These are phyloP conservation scores for Crocodylus rhombifer DNA, from an alignment of 2,797 vertebrate species.

Conservation along the genomic window DNA sequence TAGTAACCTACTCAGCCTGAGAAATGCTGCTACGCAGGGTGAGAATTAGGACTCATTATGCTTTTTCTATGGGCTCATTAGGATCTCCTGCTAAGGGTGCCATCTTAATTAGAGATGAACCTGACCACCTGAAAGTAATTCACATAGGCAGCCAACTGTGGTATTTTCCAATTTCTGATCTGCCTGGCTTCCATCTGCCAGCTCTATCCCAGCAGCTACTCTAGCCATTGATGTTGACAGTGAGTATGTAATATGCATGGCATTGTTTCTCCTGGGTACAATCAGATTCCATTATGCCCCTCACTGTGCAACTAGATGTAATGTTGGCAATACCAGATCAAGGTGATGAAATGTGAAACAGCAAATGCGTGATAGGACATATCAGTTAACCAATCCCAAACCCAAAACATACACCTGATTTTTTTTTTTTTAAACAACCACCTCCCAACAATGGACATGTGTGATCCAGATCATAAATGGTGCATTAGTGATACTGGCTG, in stretches of 20 bases:
- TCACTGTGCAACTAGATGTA: neutral
- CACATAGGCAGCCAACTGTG: conserved; percentile 68
- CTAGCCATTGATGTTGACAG: conserved; percentile 45
- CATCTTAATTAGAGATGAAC: conserved; percentile 74
- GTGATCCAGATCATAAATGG: neutral
- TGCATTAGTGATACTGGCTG: accelerated
- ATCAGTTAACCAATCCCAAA: neutral
- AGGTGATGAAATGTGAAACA: neutral
- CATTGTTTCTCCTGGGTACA: conserved; percentile 32
- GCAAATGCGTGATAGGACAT: neutral
- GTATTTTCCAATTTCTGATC: conserved; percentile 68
- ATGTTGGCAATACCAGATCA: neutral
- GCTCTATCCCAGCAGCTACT: conserved; percentile 54
- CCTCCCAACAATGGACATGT: neutral
- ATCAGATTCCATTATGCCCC: neutral
- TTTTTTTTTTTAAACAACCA: neutral
- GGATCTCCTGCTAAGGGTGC: conserved; percentile 48
- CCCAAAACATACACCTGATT: neutral
- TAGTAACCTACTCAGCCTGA: conserved; percentile 43
- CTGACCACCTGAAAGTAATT: conserved; percentile 78
- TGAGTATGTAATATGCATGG: conserved; percentile 35
- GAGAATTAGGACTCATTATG: conserved; percentile 65
- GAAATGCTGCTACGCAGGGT: conserved; percentile 38
- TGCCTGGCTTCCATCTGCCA: conserved; percentile 68
- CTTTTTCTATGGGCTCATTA: conserved; percentile 63